A percentile compares a stretch with the other conserved stretches of the same genome.
These are phyloP conservation scores for Tringa solitaria DNA, from an alignment of 2,113 vertebrate species.

Conservation along the genomic window DNA sequence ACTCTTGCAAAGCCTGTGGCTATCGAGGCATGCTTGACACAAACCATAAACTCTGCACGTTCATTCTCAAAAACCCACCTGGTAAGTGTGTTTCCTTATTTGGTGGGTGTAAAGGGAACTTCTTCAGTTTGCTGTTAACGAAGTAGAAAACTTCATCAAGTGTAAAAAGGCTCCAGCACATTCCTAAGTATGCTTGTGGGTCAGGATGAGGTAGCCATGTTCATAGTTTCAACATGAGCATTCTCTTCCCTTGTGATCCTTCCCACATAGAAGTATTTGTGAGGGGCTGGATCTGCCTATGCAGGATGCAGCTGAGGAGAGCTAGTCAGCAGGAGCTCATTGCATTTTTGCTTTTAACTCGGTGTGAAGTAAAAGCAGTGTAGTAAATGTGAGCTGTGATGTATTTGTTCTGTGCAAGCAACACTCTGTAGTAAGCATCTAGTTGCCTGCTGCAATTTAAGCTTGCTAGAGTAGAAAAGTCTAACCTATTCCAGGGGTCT, in stretches of 20 bases:
- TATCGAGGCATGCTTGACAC: conserved; percentile 98
- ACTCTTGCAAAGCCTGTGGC: conserved; percentile 98
- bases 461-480: conserved; percentile 80
- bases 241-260: neutral
- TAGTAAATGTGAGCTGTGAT: accelerated
- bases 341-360: neutral
- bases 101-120: neutral
- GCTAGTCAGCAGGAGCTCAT: neutral
- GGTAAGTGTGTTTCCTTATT: conserved; percentile 75
- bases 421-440: conserved; percentile 80
- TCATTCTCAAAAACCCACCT: conserved; percentile 99
- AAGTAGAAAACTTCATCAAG: neutral
- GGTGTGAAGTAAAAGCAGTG: neutral
- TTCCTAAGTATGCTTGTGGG: neutral
- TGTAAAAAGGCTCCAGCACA: neutral
- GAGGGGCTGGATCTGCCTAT: neutral
- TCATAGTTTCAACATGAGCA: neutral
- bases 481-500: conserved; percentile 78
- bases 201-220: neutral
- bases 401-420: conserved; percentile 65
- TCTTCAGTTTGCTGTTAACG: neutral
- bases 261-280: neutral
- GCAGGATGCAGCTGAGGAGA: neutral
- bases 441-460: conserved; percentile 78
- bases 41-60: conserved; percentile 99